phyloP scores from a whole-genome alignment of 1,140 invertebrate genomes.

The Panagrolaimus sp. region DNA sequence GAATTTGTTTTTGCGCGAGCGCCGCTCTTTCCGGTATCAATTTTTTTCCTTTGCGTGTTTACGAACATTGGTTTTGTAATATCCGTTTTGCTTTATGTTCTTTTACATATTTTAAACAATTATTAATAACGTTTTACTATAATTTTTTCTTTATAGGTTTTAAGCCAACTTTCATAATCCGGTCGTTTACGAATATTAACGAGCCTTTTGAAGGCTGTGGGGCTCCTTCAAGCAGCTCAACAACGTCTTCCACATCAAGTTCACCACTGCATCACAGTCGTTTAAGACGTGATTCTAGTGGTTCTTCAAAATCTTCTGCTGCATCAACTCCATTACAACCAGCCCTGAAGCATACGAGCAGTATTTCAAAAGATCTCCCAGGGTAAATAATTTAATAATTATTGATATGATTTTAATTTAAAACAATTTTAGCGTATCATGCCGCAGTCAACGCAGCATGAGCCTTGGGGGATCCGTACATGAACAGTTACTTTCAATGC shows the following conservation, averaged over 20 bases:
- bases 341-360: conserved; percentile 9
- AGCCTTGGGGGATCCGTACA: conserved; percentile 54
- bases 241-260: background rate
- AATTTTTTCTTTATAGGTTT: too few species aligned
- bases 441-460: conserved; percentile 53
- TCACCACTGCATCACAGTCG: background rate
- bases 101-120: background rate
- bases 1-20: too few species aligned
- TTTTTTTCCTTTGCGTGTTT: background rate
- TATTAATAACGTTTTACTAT: too few species aligned
- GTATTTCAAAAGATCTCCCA: background rate
- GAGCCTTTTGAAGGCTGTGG: background rate
- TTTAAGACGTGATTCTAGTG: background rate
- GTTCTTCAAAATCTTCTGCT: background rate
- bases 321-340: background rate
- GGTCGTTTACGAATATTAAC: background rate
- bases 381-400: background rate
- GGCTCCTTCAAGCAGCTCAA: background rate
- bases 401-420: too few species aligned
- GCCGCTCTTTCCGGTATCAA: background rate
- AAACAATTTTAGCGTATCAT: conserved; percentile 24
- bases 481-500: conserved; percentile 45
- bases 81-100: background rate
- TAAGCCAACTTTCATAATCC: conserved; percentile 6
- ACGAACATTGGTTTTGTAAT: background rate